These are phyloP conservation scores for Antedon mediterranea DNA, from an alignment of 53 echinoderm and acorn worm species.

Conservation along the genomic window DNA sequence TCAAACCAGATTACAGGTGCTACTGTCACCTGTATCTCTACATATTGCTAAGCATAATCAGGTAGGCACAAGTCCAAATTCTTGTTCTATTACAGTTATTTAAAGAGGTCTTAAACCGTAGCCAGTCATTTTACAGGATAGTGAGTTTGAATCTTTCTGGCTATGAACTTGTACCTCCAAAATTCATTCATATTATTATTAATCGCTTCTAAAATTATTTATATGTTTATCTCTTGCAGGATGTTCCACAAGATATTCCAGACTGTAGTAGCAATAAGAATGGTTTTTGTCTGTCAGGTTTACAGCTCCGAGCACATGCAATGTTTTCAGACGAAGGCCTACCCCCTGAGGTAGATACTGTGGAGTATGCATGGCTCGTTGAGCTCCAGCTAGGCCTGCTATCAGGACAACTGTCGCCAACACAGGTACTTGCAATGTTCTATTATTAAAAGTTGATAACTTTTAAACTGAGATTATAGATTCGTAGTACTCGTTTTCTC, in stretches of 20 bases:
- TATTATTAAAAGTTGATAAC: no score
- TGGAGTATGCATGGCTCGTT: constrained; percentile 95
- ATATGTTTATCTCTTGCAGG: no score
- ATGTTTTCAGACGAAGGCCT: constrained; percentile 89
- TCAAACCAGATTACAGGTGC: constrained; percentile 73
- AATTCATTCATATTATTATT: no score
- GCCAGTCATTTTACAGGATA: no score
- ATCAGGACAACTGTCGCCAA: constrained; percentile 65
- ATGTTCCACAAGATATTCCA: not conserved
- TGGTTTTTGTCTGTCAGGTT: constrained; percentile 58
- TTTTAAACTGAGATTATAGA: no score
- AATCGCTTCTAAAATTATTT: no score
- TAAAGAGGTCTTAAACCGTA: no score
- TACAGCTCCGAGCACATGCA: constrained; percentile 81
- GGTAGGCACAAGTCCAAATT: not conserved
- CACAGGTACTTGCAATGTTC: no score
- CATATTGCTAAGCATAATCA: not conserved
- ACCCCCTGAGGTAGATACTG: constrained; percentile 42
- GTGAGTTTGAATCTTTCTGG: no score
- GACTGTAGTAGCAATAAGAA: not conserved
- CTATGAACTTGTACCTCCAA: no score
- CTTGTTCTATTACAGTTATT: no score
- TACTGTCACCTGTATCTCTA: constrained; percentile 69
- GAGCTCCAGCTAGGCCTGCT: constrained; percentile 83
- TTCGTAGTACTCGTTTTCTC: not conserved